Evolutionary conservation across 2,113 vertebrate species (phyloP).

Genomic region (Platanista minor): DNA sequence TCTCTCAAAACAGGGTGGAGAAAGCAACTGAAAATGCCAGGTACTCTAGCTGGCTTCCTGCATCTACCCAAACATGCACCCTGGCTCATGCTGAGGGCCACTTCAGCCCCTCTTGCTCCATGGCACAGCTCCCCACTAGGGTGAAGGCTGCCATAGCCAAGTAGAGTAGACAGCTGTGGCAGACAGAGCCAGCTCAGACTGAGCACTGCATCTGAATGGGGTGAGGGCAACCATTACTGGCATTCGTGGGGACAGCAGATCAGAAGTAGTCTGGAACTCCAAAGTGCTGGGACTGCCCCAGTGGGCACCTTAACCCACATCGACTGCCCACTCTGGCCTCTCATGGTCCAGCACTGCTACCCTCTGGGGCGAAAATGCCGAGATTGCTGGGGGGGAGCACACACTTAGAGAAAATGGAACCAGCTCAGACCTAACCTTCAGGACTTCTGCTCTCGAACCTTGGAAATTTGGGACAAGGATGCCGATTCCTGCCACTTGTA

Average conservation of each 20-base stretch:
- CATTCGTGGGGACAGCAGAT: neutral
- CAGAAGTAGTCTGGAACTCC: neutral
- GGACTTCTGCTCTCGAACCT: neutral
- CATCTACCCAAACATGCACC: neutral
- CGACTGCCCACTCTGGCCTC: neutral
- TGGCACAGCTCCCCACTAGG: neutral
- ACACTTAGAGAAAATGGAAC: neutral
- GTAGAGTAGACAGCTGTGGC: neutral
- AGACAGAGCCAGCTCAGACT: neutral
- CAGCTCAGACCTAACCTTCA: neutral
- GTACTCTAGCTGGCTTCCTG: neutral
- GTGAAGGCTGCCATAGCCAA: neutral
- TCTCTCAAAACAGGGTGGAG: neutral
- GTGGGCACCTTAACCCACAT: neutral
- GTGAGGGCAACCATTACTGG: neutral
- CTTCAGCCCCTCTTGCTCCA: neutral
- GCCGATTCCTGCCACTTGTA: neutral
- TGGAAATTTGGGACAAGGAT: neutral
- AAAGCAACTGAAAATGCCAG: neutral
- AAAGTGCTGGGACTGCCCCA: neutral
- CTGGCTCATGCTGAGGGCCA: neutral
- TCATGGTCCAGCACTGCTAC: neutral
- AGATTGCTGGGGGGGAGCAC: neutral
- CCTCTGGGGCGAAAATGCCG: neutral
- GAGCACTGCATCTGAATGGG: neutral